These are phyloP conservation scores for Drosophila setosimentum DNA, from an alignment of 2,888 invertebrate genomes.

Conservation along the genomic window DNA sequence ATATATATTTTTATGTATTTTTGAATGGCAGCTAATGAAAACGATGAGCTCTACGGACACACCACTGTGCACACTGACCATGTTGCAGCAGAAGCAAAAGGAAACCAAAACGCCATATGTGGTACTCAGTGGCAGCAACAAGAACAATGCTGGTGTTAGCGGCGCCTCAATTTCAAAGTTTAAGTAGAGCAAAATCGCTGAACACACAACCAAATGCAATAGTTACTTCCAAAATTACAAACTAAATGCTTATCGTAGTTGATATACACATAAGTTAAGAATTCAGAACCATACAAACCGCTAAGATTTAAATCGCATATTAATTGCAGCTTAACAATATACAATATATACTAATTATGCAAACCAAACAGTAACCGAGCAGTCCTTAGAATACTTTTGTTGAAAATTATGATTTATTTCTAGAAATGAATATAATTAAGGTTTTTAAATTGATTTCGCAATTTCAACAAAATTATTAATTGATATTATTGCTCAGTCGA, in stretches of 20 bases:
- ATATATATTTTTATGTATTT: not conserved
- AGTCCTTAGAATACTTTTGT: not conserved
- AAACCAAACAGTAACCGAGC: not conserved
- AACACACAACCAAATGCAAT: conserved; percentile 74
- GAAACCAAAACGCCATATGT: conserved; percentile 97
- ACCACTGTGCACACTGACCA: conserved; percentile 96
- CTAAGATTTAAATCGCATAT: conserved; percentile 13
- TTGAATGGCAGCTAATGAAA: conserved; percentile 91
- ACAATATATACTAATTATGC: conserved; percentile 4
- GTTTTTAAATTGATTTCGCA: not conserved
- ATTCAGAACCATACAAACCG: conserved; percentile 26
- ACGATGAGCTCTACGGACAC: conserved; percentile 99
- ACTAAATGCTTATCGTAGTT: conserved; percentile 52
- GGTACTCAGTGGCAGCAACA: conserved; percentile 95
- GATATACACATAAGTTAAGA: conserved; percentile 44
- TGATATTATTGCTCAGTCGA: not conserved
- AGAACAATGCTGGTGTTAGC: conserved; percentile 84
- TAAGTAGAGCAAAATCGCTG: conserved; percentile 65
- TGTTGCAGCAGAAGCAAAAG: conserved; percentile 97
- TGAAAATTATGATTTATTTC: not conserved
- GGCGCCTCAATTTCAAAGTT: conserved; percentile 83
- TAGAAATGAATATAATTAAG: not conserved
- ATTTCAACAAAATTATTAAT: no score
- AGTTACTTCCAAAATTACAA: conserved; percentile 68
- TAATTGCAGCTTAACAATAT: conserved; percentile 23